phyloP scores from a whole-genome alignment of 2,113 vertebrate genomes.

The Hippoglossus stenolepis region DNA sequence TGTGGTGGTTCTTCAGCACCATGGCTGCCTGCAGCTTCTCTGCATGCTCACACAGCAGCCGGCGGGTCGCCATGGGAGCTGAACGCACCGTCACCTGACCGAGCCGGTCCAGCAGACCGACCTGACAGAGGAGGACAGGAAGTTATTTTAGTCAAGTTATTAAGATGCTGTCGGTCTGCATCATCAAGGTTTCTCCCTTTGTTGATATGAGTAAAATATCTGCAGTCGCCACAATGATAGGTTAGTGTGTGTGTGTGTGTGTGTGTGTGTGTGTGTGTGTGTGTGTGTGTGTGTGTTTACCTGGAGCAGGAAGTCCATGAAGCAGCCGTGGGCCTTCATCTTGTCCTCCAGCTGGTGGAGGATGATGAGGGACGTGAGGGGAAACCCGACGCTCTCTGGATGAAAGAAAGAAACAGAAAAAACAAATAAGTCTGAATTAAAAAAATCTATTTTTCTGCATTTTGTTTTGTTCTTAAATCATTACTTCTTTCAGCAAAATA shows the following conservation, averaged over 20 bases:
- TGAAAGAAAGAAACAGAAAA: neutral
- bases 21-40: slow-evolving; percentile 93
- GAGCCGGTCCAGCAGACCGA: slow-evolving; percentile 89
- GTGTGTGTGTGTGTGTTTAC: slow-evolving; percentile 68
- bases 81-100: slow-evolving; percentile 81
- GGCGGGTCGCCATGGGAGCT: slow-evolving; percentile 86
- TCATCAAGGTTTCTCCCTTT: too few species aligned
- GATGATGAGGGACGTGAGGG: slow-evolving; percentile 94
- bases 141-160: too few species aligned
- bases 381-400: slow-evolving; percentile 90
- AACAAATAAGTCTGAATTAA: too few species aligned
- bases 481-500: too few species aligned
- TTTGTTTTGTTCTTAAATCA: too few species aligned
- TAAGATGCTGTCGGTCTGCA: too few species aligned
- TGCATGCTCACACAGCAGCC: slow-evolving; percentile 92
- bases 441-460: too few species aligned
- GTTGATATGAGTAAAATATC: too few species aligned
- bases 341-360: slow-evolving; percentile 98
- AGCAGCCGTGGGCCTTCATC: slow-evolving; percentile 94
- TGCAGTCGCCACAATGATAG: too few species aligned
- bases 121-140: slow-evolving; percentile 73
- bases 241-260: too few species aligned
- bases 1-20: slow-evolving; percentile 93
- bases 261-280: neutral
- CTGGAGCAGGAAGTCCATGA: slow-evolving; percentile 94